Evolutionary conservation across 2,888 invertebrate genomes (phyloP), one percentile per base, ranked within the genome.

Genomic region (Encarsia formosa): DNA sequence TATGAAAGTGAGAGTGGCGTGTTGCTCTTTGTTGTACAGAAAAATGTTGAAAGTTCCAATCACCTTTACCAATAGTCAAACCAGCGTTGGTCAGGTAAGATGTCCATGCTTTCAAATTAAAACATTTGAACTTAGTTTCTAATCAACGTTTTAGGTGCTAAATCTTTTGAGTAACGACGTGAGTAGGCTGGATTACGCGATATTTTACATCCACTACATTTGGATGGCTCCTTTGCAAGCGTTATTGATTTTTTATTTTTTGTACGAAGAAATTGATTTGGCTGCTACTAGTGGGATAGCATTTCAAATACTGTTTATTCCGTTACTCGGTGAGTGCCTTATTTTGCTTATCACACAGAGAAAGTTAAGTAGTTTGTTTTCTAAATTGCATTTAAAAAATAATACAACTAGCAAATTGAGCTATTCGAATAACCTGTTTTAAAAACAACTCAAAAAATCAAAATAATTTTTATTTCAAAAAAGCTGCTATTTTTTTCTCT

Each of bases 151-250:
- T 43, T 69, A 81, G 57, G 78, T 82, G 8, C 75, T 82, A 0
- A 82, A 82, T 64, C 67, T 82, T n/a, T 76, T 90, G 75, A 86
- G 88, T 20, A 89, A 87, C 61, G 90, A 90, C 65, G 88, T 88
- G 1, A 85, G 83, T 61, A 78, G 87, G 54, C 85, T 88, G 65
- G 88, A 89, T 65, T 78, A 84, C 57, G 82, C 82, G 13, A 79
- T 84, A 1, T 71, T 85, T 15, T 86, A 86, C 64, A 73, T 83
- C 0, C 87, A 88, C 67, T 88, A 85, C 63, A 76, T 88, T n/a
- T 86, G 87, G 86, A 79, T 88, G 49, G 87, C 85, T 19, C 88
- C 88, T 1, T 56, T 86, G 4, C 83, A 87, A 67, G 81, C 84
- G 6, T 42, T 82, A 50, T 81, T 85, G 31, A 78, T 81, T 16